phyloP scores from a whole-genome alignment of 1,140 invertebrate species.

The Drosophila bocqueti region DNA sequence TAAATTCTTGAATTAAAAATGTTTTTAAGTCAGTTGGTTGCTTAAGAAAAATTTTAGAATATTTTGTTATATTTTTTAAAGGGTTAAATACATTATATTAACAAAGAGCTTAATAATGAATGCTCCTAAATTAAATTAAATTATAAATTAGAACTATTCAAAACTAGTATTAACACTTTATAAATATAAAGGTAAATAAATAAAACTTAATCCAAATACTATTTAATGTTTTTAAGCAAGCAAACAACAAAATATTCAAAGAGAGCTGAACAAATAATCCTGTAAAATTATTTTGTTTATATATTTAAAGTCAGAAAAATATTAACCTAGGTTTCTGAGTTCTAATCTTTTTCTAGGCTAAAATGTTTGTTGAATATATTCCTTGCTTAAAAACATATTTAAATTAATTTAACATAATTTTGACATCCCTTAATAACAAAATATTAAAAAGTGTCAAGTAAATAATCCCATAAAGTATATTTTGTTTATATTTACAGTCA shows the following conservation, averaged over 20 bases:
- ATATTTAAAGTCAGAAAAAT: not conserved
- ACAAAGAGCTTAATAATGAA: not conserved
- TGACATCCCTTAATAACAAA: not conserved
- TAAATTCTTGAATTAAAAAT: not conserved
- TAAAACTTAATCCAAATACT: not conserved
- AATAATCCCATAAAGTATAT: not conserved
- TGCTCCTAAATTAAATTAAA: too few species aligned
- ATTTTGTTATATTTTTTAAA: not conserved
- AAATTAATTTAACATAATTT: not conserved
- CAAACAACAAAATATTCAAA: not conserved
- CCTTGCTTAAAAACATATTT: not conserved
- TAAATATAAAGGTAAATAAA: too few species aligned
- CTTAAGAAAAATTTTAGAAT: not conserved
- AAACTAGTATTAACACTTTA: too few species aligned
- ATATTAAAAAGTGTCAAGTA: too few species aligned
- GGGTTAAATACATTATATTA: not conserved
- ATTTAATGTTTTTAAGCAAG: not conserved
- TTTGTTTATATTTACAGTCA: not conserved
- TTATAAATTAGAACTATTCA: too few species aligned
- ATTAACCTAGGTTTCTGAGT: not conserved
- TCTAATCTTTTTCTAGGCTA: too few species aligned
- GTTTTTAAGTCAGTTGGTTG: not conserved
- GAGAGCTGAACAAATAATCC: not conserved
- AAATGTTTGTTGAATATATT: too few species aligned
- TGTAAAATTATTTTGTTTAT: not conserved